Evolutionary conservation across 2,113 vertebrate species (phyloP).

Genomic region (Pedetes capensis): DNA sequence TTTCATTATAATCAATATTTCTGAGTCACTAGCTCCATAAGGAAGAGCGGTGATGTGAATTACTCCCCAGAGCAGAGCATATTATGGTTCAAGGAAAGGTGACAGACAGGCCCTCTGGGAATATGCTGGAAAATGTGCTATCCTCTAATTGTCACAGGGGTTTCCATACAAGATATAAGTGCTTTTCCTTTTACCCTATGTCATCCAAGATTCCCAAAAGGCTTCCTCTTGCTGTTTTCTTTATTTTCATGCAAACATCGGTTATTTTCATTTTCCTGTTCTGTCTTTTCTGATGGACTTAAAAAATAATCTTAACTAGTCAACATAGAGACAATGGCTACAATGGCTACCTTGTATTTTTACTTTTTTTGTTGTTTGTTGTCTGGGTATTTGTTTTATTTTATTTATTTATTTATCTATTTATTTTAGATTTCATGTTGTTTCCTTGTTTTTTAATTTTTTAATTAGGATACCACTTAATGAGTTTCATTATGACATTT

Average conservation of each 20-base stretch:
- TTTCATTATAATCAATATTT: slow-evolving; percentile 7
- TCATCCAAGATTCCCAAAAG: background rate
- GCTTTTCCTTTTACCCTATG: background rate
- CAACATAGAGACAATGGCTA: background rate
- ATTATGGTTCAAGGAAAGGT: slow-evolving; percentile 39
- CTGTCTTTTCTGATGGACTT: background rate
- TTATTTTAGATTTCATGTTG: no score
- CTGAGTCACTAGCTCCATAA: slow-evolving; percentile 58
- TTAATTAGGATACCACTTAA: no score
- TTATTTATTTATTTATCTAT: no score
- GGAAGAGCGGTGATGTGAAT: slow-evolving; percentile 25
- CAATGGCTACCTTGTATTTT: no score
- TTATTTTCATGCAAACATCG: background rate
- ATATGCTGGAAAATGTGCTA: background rate
- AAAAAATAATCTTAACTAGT: background rate
- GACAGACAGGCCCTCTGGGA: slow-evolving; percentile 30
- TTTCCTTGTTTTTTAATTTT: no score
- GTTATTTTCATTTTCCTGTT: slow-evolving; percentile 15
- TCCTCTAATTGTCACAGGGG: background rate
- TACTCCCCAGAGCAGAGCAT: slow-evolving; percentile 38
- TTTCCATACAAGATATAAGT: background rate
- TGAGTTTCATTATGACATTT: no score
- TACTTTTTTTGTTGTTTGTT: no score
- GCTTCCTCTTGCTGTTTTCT: background rate
- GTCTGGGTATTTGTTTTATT: no score